These are phyloP conservation scores for Clytia hemisphaerica DNA, from an alignment of 30 jellyfish, hydroid and myxozoan genomes.

Conservation along the genomic window DNA sequence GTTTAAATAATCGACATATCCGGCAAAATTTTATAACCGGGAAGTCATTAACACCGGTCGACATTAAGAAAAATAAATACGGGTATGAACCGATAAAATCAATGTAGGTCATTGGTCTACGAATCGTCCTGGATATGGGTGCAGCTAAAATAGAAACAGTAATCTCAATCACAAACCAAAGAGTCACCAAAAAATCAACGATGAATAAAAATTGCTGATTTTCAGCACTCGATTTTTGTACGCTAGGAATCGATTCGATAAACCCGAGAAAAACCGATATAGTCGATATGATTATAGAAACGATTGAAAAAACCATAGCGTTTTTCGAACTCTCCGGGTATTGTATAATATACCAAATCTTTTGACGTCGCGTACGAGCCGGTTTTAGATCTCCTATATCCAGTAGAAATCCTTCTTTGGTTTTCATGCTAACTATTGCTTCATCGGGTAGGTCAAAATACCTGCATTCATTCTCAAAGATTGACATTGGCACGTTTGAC, in stretches of 20 bases:
- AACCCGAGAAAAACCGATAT: conserved; percentile 15
- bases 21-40: conserved; percentile 17
- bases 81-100: conserved; percentile 52
- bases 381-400: neutral
- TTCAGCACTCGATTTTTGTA: conserved; percentile 13
- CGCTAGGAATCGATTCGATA: conserved; percentile 3
- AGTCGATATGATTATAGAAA: neutral
- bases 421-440: conserved; percentile 34
- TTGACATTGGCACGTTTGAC: conserved; percentile 36
- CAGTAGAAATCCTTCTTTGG: conserved; percentile 28
- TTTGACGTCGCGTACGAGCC: neutral
- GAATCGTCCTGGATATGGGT: too few species aligned
- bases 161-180: conserved; percentile 36
- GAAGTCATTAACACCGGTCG: neutral
- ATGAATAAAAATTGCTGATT: conserved; percentile 6
- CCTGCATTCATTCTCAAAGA: conserved; percentile 51
- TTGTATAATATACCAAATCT: conserved; percentile 30
- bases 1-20: conserved; percentile 36
- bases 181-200: conserved; percentile 34
- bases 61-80: conserved; percentile 18
- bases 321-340: conserved; percentile 12
- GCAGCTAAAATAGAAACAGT: conserved; percentile 24
- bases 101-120: conserved; percentile 28
- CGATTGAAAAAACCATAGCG: neutral
- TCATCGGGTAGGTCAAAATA: conserved; percentile 43